Conservation (phyloP, 2,113 vertebrate genomes). For the Gallinago jamesoni region DNA sequence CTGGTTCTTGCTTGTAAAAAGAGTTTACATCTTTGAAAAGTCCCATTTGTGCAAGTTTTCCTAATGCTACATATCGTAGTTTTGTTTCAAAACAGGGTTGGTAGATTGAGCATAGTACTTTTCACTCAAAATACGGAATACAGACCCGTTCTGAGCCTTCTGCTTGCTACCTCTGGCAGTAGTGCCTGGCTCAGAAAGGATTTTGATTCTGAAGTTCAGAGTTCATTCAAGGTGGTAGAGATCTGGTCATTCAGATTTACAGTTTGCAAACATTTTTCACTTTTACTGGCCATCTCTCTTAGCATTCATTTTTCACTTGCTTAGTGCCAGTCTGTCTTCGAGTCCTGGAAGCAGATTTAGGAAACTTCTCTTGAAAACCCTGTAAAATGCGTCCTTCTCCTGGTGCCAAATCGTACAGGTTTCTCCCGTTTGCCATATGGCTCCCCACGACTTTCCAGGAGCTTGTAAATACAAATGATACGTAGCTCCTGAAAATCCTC, state of each 20-base stretch:
- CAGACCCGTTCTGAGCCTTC: not conserved
- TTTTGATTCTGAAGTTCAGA: not conserved
- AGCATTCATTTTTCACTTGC: not conserved
- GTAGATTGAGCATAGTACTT: not conserved
- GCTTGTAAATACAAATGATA: not conserved
- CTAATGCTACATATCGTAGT: not conserved
- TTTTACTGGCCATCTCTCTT: not conserved
- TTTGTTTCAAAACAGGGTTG: not conserved
- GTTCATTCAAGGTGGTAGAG: not conserved
- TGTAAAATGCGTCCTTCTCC: not conserved
- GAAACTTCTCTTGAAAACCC: not conserved
- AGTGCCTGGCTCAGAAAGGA: not conserved
- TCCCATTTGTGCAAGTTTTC: not conserved
- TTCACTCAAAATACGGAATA: not conserved
- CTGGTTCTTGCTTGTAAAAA: not conserved
- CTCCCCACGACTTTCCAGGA: not conserved
- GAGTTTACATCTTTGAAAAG: not conserved
- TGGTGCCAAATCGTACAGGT: not conserved
- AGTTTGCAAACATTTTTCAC: not conserved
- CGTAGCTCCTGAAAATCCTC: not conserved
- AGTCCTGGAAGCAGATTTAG: not conserved
- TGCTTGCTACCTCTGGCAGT: not conserved
- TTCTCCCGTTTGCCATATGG: not conserved
- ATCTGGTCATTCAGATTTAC: not conserved
- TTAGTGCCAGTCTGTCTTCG: not conserved